Conservation (phyloP, 2,888 invertebrate species). For the Heliconius hortense region DNA sequence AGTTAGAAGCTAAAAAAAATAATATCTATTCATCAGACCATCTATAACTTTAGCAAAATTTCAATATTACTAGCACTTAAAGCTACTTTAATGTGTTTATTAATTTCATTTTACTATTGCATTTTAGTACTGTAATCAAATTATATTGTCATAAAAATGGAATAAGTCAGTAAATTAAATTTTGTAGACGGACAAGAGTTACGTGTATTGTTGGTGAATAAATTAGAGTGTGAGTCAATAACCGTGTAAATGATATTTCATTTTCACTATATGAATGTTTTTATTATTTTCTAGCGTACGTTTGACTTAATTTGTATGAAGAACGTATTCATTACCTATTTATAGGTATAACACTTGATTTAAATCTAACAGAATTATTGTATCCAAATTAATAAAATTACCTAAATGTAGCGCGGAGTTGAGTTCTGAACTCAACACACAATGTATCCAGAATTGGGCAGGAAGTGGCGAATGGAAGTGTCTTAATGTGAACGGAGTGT, state of each 20-base stretch:
- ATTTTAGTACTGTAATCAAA: background rate
- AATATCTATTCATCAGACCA: no score
- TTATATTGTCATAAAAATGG: conserved; percentile 20
- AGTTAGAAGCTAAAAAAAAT: no score
- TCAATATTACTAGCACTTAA: background rate
- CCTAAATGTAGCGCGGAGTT: no score
- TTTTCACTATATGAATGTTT: background rate
- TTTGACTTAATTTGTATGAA: background rate
- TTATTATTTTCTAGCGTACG: background rate
- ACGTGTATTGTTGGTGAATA: conserved; percentile 16
- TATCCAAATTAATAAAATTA: background rate
- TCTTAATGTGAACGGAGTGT: no score
- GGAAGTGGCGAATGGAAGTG: no score
- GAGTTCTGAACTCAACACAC: no score
- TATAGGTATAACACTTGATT: background rate
- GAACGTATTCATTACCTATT: background rate
- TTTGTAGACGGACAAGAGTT: conserved; percentile 13
- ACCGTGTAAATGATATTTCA: conserved; percentile 1
- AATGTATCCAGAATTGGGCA: no score
- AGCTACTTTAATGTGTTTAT: conserved; percentile 8
- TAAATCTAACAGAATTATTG: background rate
- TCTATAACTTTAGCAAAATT: background rate
- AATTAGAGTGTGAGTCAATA: conserved; percentile 10
- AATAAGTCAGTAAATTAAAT: conserved; percentile 21
- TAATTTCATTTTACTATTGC: conserved; percentile 10